Evolutionary conservation across 2,113 vertebrate genomes (phyloP).

Genomic region (Chionis minor): DNA sequence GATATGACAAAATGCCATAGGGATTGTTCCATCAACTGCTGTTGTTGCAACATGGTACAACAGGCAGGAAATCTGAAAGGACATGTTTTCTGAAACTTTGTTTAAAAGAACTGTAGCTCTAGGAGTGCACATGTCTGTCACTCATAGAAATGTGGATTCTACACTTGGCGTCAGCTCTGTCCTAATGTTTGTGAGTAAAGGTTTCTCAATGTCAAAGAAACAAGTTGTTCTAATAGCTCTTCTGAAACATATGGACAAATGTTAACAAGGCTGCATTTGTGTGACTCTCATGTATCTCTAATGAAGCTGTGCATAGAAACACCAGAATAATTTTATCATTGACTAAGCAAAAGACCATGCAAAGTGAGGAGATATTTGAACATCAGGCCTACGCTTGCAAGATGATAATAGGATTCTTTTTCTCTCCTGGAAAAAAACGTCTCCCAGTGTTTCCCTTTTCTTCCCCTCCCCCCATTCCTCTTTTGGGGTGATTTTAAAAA

Average conservation of each 20-base stretch:
- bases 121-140: not conserved
- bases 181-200: not conserved
- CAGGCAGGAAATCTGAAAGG: conserved; percentile 27
- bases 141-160: not conserved
- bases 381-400: not conserved
- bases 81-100: not conserved
- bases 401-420: not conserved
- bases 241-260: not conserved
- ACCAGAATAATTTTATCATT: not conserved
- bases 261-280: not conserved
- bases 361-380: not conserved
- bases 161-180: not conserved
- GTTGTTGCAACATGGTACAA: not conserved
- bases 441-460: not conserved
- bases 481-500: not conserved
- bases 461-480: not conserved
- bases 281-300: not conserved
- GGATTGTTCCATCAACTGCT: conserved; percentile 21
- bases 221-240: not conserved
- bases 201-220: not conserved
- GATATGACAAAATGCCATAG: conserved; percentile 41
- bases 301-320: not conserved
- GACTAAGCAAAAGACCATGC: not conserved
- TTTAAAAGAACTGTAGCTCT: not conserved
- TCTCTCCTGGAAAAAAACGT: not conserved